Evolutionary conservation across 1,140 invertebrate genomes (phyloP).

Genomic region (Hylyphantes graminicola): DNA sequence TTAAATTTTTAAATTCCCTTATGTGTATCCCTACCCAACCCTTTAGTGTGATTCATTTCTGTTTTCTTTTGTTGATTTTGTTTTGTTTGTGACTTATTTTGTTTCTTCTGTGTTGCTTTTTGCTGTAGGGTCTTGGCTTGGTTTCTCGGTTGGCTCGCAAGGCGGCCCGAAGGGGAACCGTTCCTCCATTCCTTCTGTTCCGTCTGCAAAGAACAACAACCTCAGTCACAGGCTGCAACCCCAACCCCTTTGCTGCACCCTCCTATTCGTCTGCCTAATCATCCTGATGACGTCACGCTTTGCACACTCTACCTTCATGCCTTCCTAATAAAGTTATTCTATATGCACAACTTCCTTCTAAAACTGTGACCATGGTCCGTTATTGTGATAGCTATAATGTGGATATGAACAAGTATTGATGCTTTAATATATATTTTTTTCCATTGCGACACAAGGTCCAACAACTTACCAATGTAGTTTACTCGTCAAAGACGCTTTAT

Average conservation of each 20-base stretch:
- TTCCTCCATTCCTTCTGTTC: constrained; percentile 3
- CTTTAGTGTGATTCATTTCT: neutral
- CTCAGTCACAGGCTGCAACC: constrained; percentile 1
- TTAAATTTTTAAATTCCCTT: too few species aligned
- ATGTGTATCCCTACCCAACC: neutral
- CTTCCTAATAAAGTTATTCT: neutral
- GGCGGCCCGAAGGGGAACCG: constrained; percentile 15
- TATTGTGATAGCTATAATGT: neutral
- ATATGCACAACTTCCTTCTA: neutral
- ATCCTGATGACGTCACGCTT: neutral
- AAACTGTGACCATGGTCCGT: neutral
- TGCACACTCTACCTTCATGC: constrained; percentile 13
- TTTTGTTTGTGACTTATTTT: neutral
- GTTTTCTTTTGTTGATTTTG: neutral
- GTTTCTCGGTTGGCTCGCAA: constrained; percentile 40
- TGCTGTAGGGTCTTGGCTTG: constrained; percentile 56
- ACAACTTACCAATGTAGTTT: too few species aligned
- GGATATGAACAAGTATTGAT: neutral
- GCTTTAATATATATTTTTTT: neutral
- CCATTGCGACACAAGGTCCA: too few species aligned
- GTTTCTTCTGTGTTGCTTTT: neutral
- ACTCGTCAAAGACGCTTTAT: too few species aligned
- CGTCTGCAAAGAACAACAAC: constrained; percentile 1
- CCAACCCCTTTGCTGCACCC: constrained; percentile 25
- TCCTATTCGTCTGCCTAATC: constrained; percentile 44